Evolutionary conservation across 64 coral and sea anemone genomes (phyloP), one percentile per base, ranked within the genome.

Genomic region (Astreopora myriophthalma): DNA sequence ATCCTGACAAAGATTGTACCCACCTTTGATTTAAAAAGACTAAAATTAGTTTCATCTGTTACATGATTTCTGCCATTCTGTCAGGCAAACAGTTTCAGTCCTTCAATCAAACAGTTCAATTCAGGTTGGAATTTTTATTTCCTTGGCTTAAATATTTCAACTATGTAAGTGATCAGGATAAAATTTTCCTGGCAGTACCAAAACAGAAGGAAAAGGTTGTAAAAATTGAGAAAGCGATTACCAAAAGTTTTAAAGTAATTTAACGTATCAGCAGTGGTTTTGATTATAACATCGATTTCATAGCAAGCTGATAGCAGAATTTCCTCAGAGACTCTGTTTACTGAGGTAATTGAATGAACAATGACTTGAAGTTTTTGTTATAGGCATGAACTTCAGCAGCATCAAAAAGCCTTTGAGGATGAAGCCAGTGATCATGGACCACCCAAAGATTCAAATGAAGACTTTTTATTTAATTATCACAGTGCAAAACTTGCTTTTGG

Each of bases 401-500:
- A 64, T 64, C 61, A 64, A 64, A 64, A 64, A 64, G 61, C 61
- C 61, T 64, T 58, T 58, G 52, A 58, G 52, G 52, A 58, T 58
- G 52, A 58, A 58, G 52, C 52, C 52, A 58, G 52, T 58, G 52
- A 58, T 46, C 12, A 44, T 58, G 52, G 52, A 58, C 52, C 52
- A 58, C 19, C 52, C 19, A 44, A 58, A 58, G 19, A 58, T 58
- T 58, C 52, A 61, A 82, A 32, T 44, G 34, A 64, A 22, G 83
- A 86, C 37, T 69, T 20, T 36, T 34, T 69, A 17, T 86, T 46
- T 42, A 86, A 49, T 35, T 86, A 86, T 69, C 83, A 86, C 52
- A 69, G 83, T 39, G 83, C 63, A 36, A 86, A 86, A 33, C 26
- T 86, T 25, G 33, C 83, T 42, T 86, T 69, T 86, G 83, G 83